Evolutionary conservation across 2,888 invertebrate species (phyloP).

Genomic region (Calliopum simillimum): DNA sequence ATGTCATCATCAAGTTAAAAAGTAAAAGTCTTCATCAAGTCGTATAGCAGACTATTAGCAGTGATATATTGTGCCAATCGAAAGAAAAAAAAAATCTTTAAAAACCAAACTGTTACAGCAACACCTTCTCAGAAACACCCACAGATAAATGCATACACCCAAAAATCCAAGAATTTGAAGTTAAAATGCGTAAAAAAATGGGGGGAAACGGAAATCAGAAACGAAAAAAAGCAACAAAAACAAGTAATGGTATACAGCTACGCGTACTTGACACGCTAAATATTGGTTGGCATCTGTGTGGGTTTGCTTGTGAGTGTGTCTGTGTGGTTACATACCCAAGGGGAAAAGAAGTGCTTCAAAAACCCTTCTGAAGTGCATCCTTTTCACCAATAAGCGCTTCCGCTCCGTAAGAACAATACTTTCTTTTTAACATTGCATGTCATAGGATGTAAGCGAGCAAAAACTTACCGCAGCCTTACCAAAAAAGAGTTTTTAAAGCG

Average conservation of each 20-base stretch:
- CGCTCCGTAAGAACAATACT: too few relatives aligned
- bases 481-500: too few relatives aligned
- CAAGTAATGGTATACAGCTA: not conserved
- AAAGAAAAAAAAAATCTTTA: constrained; percentile 1
- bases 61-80: not conserved
- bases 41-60: too few relatives aligned
- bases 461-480: too few relatives aligned
- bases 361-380: too few relatives aligned
- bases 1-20: too few relatives aligned
- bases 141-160: not conserved
- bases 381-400: too few relatives aligned
- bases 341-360: too few relatives aligned
- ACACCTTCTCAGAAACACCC: not conserved
- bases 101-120: not conserved
- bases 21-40: too few relatives aligned
- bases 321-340: not conserved
- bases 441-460: too few relatives aligned
- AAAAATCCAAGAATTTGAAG: not conserved
- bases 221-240: not conserved
- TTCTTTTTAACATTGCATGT: too few relatives aligned
- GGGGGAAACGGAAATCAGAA: not conserved
- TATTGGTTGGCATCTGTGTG: not conserved
- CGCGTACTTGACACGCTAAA: not conserved
- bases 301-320: not conserved
- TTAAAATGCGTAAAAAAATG: not conserved